phyloP scores from a whole-genome alignment of 92 coral and sea anemone species.

The Ricordea florida region DNA sequence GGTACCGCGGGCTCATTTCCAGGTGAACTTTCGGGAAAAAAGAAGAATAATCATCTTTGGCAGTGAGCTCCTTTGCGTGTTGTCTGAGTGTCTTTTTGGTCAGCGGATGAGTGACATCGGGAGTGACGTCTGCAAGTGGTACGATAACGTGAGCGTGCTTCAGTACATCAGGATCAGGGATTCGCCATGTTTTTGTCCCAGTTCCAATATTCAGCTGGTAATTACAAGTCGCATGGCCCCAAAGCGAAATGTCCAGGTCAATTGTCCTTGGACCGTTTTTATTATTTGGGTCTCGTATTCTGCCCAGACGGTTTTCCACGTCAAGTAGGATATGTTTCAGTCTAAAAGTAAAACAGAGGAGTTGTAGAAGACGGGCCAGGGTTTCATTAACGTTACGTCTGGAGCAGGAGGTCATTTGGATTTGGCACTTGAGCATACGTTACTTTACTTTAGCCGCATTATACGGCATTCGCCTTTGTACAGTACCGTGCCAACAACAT shows the following conservation, averaged over 20 bases:
- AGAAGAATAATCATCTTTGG: conserved; percentile 36
- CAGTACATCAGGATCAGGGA: conserved; percentile 69
- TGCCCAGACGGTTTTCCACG: conserved; percentile 38
- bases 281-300: conserved; percentile 48
- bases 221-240: conserved; percentile 39
- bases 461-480: too few relatives aligned
- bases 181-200: conserved; percentile 1
- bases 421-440: too few relatives aligned
- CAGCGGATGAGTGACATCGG: conserved; percentile 69
- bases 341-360: not conserved
- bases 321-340: conserved; percentile 41
- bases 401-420: not conserved
- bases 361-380: not conserved
- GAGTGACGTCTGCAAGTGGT: conserved; percentile 83
- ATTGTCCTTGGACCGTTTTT: conserved; percentile 53
- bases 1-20: too few relatives aligned
- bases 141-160: conserved; percentile 69
- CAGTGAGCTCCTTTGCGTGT: conserved; percentile 57
- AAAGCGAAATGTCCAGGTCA: conserved; percentile 74
- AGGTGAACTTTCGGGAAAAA: conserved; percentile 46
- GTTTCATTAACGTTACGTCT: not conserved
- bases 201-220: conserved; percentile 21
- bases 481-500: too few relatives aligned
- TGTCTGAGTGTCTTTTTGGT: conserved; percentile 35
- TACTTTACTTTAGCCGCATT: too few relatives aligned